These are phyloP conservation scores for Sitta carolinensis DNA, from an alignment of 2,797 vertebrate genomes.

Conservation along the genomic window DNA sequence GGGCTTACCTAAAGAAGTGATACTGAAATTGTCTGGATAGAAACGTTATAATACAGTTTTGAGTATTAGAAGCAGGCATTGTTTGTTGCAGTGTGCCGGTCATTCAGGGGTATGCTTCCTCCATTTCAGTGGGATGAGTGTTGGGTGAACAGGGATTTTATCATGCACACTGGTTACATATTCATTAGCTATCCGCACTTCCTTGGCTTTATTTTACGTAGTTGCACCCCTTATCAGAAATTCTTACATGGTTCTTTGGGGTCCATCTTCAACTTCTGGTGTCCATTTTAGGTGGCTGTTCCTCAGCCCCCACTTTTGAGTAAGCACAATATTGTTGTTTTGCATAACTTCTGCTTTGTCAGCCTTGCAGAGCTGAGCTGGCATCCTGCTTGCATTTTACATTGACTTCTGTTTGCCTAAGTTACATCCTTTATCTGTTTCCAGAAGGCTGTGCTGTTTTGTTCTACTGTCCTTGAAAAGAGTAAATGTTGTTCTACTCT, in stretches of 20 bases:
- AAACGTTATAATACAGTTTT: background rate
- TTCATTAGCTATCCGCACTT: background rate
- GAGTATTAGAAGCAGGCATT: background rate
- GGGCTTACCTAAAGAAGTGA: background rate
- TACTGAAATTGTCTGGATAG: background rate
- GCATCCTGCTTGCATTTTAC: background rate
- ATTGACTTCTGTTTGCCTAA: background rate
- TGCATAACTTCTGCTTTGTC: background rate
- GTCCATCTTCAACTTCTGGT: background rate
- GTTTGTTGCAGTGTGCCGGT: background rate
- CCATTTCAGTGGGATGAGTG: background rate
- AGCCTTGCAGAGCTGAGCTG: background rate
- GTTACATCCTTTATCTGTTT: background rate
- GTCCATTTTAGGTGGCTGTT: background rate
- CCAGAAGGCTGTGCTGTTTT: background rate
- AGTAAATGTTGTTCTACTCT: background rate
- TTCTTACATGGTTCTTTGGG: background rate
- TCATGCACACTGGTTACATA: background rate
- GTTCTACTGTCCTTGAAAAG: background rate
- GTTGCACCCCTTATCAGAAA: background rate
- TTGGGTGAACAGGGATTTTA: background rate
- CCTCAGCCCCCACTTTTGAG: fast-evolving
- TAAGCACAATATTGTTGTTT: fast-evolving
- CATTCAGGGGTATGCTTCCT: background rate
- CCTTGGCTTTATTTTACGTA: background rate